Evolutionary conservation across 2,113 vertebrate species (phyloP).

Genomic region (Xenopus borealis): DNA sequence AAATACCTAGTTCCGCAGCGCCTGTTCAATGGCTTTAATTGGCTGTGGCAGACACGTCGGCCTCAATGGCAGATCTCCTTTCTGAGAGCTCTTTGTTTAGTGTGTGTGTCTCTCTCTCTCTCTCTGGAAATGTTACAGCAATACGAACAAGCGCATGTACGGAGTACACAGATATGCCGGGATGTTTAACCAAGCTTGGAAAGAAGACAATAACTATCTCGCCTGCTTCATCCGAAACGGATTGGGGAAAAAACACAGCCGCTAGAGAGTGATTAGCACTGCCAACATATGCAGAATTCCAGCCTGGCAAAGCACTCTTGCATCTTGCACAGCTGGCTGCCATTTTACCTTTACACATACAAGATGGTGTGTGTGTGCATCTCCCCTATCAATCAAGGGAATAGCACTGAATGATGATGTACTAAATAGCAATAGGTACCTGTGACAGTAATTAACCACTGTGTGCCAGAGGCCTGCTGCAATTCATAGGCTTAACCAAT

Average conservation of each 20-base stretch:
- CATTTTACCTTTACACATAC: conserved; percentile 38
- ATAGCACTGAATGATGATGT: background rate
- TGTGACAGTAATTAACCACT: background rate
- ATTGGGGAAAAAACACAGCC: background rate
- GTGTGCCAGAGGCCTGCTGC: background rate
- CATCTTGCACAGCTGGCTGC: conserved; percentile 28
- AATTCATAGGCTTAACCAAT: background rate
- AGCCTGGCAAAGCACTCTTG: background rate
- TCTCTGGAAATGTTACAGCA: conserved; percentile 6
- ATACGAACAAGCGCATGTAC: conserved; percentile 16
- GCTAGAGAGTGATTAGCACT: conserved; percentile 27
- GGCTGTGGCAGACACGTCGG: conserved; percentile 46
- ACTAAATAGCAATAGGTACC: background rate
- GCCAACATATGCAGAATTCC: conserved; percentile 24
- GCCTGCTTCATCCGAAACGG: conserved; percentile 29
- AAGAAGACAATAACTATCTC: conserved; percentile 3
- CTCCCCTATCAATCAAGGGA: background rate
- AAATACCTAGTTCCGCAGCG: conserved; percentile 50
- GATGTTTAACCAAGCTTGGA: background rate
- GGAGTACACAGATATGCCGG: conserved; percentile 4
- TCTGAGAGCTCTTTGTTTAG: conserved; percentile 15
- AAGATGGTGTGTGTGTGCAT: conserved; percentile 35
- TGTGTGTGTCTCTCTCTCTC: no score
- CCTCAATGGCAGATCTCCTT: background rate
- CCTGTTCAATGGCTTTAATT: conserved; percentile 54